A percentile compares a stretch with the other conserved stretches of the same genome.
These are phyloP conservation scores for Patiria miniata DNA, from an alignment of 35 echinoderm and acorn worm species.

Conservation along the genomic window DNA sequence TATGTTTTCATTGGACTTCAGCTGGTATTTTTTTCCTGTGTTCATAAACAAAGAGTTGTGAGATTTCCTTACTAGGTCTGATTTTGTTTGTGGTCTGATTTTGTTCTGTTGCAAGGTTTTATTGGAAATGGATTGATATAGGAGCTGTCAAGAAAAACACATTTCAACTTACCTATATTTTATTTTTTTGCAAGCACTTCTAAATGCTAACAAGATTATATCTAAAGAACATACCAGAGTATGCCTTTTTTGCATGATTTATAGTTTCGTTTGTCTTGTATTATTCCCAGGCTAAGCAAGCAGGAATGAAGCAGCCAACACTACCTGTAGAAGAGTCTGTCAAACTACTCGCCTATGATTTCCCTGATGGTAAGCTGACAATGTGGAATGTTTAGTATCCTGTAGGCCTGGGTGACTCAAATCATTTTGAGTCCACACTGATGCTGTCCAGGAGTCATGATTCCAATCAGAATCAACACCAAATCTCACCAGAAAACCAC, in stretches of 20 bases:
- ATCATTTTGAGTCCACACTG: not conserved
- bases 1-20: too few species aligned
- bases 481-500: not conserved
- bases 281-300: constrained; percentile 64
- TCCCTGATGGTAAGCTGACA: constrained; percentile 72
- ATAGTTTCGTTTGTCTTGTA: not conserved
- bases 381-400: not conserved
- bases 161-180: too few species aligned
- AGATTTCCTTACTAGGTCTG: too few species aligned
- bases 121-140: too few species aligned
- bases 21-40: too few species aligned
- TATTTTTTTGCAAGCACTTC: too few species aligned
- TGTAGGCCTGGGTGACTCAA: not conserved
- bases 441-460: not conserved
- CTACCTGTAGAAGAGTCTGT: not conserved
- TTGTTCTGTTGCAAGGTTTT: too few species aligned
- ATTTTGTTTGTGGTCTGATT: too few species aligned
- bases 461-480: not conserved
- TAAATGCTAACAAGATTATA: too few species aligned
- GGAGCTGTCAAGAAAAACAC: too few species aligned
- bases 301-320: constrained; percentile 35
- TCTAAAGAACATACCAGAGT: not conserved
- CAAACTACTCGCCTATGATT: constrained; percentile 70
- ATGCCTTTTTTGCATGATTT: not conserved
- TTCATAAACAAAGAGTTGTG: too few species aligned